These are phyloP conservation scores for Isurus oxyrinchus DNA, from an alignment of 2,113 vertebrate genomes.

Conservation along the genomic window DNA sequence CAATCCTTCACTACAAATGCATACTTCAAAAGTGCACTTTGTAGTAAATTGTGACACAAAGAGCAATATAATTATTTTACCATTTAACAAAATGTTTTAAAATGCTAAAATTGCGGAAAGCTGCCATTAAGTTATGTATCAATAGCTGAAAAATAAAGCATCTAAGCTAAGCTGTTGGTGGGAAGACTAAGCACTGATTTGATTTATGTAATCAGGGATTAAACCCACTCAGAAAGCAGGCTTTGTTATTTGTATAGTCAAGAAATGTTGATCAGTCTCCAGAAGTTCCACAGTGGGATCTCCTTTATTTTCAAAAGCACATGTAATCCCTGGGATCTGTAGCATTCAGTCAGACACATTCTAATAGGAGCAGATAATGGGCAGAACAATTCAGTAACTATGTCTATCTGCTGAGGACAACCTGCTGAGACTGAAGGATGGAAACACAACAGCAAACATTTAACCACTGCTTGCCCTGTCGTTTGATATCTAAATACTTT, in stretches of 20 bases:
- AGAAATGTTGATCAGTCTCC: slow-evolving; percentile 58
- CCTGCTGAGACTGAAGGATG: slow-evolving; percentile 42
- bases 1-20: neutral
- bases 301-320: slow-evolving; percentile 47
- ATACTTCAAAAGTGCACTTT: neutral
- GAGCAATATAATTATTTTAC: neutral
- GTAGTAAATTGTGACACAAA: neutral
- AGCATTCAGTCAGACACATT: slow-evolving; percentile 57
- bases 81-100: neutral
- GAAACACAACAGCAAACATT: slow-evolving; percentile 45
- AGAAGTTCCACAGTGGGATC: slow-evolving; percentile 53
- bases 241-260: slow-evolving; percentile 52
- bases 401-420: slow-evolving; percentile 56
- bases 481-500: neutral
- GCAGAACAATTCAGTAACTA: slow-evolving; percentile 56
- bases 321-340: slow-evolving; percentile 50
- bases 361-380: slow-evolving; percentile 64
- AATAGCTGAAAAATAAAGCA: neutral
- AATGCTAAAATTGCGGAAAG: neutral
- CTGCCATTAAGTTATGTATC: neutral
- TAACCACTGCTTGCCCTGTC: neutral
- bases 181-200: slow-evolving; percentile 33
- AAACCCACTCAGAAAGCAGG: slow-evolving; percentile 46
- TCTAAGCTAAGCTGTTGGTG: neutral
- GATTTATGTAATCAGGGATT: slow-evolving; percentile 47